These are phyloP conservation scores for Pseudochaenichthys georgianus DNA, from an alignment of 2,797 vertebrate genomes.

Conservation along the genomic window DNA sequence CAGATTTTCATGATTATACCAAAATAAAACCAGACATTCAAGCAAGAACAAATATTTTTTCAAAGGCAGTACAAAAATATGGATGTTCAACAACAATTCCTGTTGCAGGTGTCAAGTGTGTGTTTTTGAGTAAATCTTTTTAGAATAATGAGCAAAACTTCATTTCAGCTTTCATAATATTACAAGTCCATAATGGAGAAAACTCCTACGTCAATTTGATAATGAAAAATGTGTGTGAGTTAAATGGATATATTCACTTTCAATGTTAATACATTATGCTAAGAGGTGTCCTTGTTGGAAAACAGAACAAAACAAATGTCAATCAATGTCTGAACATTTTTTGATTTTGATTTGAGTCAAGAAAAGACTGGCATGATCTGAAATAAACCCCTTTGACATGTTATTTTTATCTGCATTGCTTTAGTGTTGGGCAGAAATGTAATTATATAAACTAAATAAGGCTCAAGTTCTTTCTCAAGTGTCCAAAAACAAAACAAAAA, in stretches of 20 bases:
- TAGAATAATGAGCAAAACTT: background rate
- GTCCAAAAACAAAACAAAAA: background rate
- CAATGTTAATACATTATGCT: conserved; percentile 16
- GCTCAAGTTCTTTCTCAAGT: background rate
- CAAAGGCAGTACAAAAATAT: conserved; percentile 17
- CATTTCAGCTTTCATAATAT: conserved; percentile 13
- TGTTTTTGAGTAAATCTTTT: conserved; percentile 7
- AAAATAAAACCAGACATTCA: conserved; percentile 13
- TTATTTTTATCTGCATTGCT: background rate
- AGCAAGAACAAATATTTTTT: conserved; percentile 23
- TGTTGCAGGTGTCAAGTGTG: conserved; percentile 20
- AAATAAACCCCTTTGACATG: background rate
- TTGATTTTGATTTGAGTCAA: conserved; percentile 3
- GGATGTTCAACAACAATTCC: conserved; percentile 5
- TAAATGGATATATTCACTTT: conserved; percentile 14
- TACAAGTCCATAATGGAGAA: conserved; percentile 13
- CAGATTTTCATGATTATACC: conserved; percentile 10
- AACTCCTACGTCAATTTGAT: background rate
- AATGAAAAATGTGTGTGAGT: conserved; percentile 14
- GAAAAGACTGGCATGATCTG: conserved; percentile 1
- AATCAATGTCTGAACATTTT: conserved; percentile 7
- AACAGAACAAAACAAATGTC: background rate
- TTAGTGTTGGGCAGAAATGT: background rate
- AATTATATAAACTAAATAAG: conserved; percentile 6
- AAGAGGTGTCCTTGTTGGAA: background rate